These are phyloP conservation scores for Melanchra persicariae DNA, from an alignment of 2,888 invertebrate genomes.

Conservation along the genomic window DNA sequence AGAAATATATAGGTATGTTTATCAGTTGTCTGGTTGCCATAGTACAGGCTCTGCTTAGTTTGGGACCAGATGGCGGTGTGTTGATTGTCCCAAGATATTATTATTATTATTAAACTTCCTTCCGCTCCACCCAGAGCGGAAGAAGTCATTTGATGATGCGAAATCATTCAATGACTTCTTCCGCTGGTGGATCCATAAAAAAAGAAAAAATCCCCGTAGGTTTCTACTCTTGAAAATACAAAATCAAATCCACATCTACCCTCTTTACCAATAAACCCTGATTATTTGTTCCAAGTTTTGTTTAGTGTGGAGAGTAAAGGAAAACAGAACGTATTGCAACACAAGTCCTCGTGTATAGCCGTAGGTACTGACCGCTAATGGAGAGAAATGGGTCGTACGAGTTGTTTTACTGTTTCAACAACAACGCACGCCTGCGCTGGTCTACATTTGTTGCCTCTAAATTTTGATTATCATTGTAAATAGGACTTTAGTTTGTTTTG, in stretches of 20 bases:
- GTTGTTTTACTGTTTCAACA: slow-evolving; percentile 31
- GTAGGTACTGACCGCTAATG: slow-evolving; percentile 37
- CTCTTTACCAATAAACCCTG: slow-evolving; percentile 14
- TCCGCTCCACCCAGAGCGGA: no score
- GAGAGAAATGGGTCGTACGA: slow-evolving; percentile 43
- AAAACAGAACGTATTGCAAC: slow-evolving; percentile 6
- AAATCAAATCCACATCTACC: not conserved
- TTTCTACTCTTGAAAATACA: not conserved
- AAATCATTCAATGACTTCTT: no score
- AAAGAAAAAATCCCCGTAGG: no score
- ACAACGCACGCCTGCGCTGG: not conserved
- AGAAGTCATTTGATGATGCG: no score
- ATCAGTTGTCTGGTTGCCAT: no score
- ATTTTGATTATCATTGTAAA: slow-evolving; percentile 42
- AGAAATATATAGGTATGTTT: no score
- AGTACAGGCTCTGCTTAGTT: no score
- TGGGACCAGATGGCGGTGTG: no score
- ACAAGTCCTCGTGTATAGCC: slow-evolving; percentile 15
- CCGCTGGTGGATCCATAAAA: no score
- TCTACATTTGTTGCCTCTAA: slow-evolving; percentile 30
- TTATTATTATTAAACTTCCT: no score
- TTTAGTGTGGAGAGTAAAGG: slow-evolving; percentile 9
- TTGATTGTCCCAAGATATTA: no score
- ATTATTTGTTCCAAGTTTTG: slow-evolving; percentile 14
- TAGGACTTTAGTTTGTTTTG: slow-evolving; percentile 11